Evolutionary conservation across 2,113 vertebrate species (phyloP).

Genomic region (Takifugu bimaculatus): DNA sequence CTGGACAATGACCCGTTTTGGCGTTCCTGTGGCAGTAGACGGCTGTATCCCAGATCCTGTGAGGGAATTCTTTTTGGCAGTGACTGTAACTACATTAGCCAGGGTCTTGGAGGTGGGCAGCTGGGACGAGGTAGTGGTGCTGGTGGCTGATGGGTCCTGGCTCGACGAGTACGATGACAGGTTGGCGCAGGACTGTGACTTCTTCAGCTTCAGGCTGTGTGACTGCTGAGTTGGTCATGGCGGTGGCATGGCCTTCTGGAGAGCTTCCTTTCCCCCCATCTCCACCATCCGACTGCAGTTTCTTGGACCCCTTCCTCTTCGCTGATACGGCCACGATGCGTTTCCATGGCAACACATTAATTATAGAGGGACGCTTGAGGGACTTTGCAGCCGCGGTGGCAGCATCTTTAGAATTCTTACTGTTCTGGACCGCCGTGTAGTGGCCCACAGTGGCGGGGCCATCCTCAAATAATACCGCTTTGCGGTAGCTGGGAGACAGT

Average conservation of each 20-base stretch:
- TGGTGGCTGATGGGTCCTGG: constrained; percentile 69
- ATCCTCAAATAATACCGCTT: constrained; percentile 86
- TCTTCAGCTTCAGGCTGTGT: constrained; percentile 86
- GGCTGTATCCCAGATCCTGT: constrained; percentile 61
- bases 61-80: constrained; percentile 73
- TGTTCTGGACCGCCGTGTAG: constrained; percentile 88
- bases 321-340: constrained; percentile 87
- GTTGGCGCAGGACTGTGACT: constrained; percentile 89
- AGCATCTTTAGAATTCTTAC: constrained; percentile 85
- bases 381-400: constrained; percentile 64
- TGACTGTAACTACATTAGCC: constrained; percentile 68
- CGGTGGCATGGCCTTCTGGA: constrained; percentile 51
- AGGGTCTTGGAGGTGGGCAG: constrained; percentile 79
- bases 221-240: constrained; percentile 67
- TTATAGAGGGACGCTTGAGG: constrained; percentile 86
- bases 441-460: constrained; percentile 83
- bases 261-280: constrained; percentile 79
- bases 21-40: constrained; percentile 77
- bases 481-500: constrained; percentile 88
- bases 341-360: constrained; percentile 88
- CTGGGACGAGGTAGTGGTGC: constrained; percentile 67
- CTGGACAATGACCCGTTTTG: constrained; percentile 89
- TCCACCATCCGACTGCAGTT: constrained; percentile 72
- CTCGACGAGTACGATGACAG: constrained; percentile 76
- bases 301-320: constrained; percentile 88